Evolutionary conservation across 2,888 invertebrate genomes (phyloP), one percentile per base, ranked within the genome.

Genomic region (Athalia circularis): DNA sequence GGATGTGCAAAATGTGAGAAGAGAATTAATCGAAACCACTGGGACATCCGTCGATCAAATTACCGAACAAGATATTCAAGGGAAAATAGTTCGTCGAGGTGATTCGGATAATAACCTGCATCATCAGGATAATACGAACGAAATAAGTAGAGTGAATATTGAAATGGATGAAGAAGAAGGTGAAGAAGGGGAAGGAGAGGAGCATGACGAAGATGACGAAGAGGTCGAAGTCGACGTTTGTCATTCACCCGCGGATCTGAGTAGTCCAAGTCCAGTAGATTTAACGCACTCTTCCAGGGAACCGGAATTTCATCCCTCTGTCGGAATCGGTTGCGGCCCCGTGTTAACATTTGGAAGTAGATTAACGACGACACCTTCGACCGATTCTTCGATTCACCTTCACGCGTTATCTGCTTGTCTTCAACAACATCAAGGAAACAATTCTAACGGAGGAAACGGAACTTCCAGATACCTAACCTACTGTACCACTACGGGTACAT

Each of bases 191-290:
- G 29, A 29, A 1, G 29, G 29, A 29, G 78, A 81, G 61, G 88
- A 88, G 6, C 68, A 67, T 75, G 88, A 88, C 65, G 84, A 80
- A 5, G 79, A 80, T 54, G 87, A 89, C 52, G 83, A 86, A 48
- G 88, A 89, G 57, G 87, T 89, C 0, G 88, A 87, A 70, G 88
- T 87, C 5, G 90, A 89, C 61, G 87, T 88, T 67, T 87, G 86
- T 76, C 84, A 80, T 79, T 86, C 86, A 78, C 88, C 80, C 2
- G 29, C 29, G 80, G 89, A 83, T 83, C 89, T 88, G 68, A 89
- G 89, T 79, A 90, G 88, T 72, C 89, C 90, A 0, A 88, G 89
- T 76, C 91, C 91, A 3, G 91, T 91, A 5, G 91, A 91, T 76
- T 83, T 91, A 4, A 91, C 91, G 45, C 90, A 90, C 0, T 86